Evolutionary conservation across 1,140 invertebrate genomes (phyloP).

Genomic region (Andricus grossulariae): DNA sequence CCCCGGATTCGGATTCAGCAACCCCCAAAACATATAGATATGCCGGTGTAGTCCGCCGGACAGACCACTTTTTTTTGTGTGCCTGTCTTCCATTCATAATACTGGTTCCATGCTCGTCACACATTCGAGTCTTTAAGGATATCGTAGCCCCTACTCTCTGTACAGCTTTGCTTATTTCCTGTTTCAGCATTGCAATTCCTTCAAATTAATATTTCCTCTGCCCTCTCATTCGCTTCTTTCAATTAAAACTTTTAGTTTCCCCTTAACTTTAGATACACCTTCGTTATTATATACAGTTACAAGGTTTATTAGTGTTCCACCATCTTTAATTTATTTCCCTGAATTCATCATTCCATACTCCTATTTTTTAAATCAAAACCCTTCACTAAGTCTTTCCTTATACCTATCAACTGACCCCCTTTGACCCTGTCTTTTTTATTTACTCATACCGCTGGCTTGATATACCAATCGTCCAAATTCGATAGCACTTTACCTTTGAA

Average conservation of each 20-base stretch:
- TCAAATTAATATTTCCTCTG: conserved; percentile 4
- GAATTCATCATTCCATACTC: neutral
- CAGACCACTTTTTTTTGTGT: too few species aligned
- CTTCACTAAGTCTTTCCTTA: neutral
- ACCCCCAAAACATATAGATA: too few species aligned
- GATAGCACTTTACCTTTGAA: neutral
- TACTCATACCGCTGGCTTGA: conserved; percentile 31
- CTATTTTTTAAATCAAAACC: conserved; percentile 18
- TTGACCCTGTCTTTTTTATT: conserved; percentile 33
- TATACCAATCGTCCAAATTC: conserved; percentile 31
- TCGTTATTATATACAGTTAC: neutral
- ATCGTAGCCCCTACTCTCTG: too few species aligned
- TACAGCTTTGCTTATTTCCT: conserved; percentile 24
- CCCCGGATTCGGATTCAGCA: too few species aligned
- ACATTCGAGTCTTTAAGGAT: too few species aligned
- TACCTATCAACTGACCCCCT: conserved; percentile 30
- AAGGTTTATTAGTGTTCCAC: neutral
- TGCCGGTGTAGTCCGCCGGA: too few species aligned
- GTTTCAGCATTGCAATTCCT: conserved; percentile 45
- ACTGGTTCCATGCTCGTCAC: conserved; percentile 16
- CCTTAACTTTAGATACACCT: neutral
- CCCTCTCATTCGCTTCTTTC: neutral
- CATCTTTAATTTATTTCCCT: neutral
- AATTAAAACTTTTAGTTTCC: neutral
- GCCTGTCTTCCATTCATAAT: conserved; percentile 44